A percentile compares a stretch with the other conserved stretches of the same genome.
Evolutionary conservation across 2,113 vertebrate genomes (phyloP).

Genomic region (Gambusia affinis): DNA sequence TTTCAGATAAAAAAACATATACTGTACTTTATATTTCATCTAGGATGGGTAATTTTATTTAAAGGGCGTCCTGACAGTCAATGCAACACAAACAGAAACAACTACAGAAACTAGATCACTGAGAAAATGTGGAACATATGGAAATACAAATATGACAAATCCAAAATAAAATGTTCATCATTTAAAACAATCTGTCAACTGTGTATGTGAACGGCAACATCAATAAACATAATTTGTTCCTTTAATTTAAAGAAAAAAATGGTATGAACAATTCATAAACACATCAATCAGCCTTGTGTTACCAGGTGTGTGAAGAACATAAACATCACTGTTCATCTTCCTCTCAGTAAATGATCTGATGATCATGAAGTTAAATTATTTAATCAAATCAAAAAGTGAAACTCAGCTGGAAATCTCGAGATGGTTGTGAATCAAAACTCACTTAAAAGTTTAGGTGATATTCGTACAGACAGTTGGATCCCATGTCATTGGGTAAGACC

Average conservation of each 20-base stretch:
- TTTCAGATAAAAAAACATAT: neutral
- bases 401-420: too few species aligned
- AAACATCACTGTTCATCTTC: neutral
- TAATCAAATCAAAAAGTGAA: neutral
- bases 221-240: neutral
- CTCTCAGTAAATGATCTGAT: neutral
- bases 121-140: conserved; percentile 21
- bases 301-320: too few species aligned
- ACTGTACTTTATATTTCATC: neutral
- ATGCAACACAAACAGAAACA: conserved; percentile 10
- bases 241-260: neutral
- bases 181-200: conserved; percentile 13
- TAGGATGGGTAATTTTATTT: conserved; percentile 14
- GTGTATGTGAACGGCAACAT: conserved; percentile 7
- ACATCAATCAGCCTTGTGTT: neutral
- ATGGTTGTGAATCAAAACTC: too few species aligned
- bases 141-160: conserved; percentile 33
- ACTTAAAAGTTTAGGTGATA: too few species aligned
- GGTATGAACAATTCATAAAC: neutral
- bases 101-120: conserved; percentile 46
- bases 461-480: too few species aligned
- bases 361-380: neutral
- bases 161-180: conserved; percentile 6
- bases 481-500: too few species aligned
- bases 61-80: neutral